Base-by-base conservation (phyloP, 1,140 invertebrate species). In the Leptoteleia sp. region DNA sequence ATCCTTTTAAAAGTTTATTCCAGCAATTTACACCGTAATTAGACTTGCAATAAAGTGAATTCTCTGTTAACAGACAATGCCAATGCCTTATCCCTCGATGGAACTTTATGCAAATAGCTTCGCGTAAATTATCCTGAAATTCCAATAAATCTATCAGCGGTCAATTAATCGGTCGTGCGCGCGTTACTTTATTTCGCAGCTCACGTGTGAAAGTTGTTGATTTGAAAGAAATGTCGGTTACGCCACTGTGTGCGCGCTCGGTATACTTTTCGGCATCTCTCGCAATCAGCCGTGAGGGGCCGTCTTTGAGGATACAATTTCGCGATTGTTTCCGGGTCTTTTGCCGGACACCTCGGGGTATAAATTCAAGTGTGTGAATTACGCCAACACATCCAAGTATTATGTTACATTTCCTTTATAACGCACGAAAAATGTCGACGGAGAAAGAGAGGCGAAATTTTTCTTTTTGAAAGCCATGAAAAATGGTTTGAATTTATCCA, bases 311-410 rank as follows among this genome's bases (percentile, higher is more conserved):
- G 75, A 72, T 78, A 61, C 42, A 45, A 67, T 78, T 78, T 78
- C 75, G 67, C 54, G 67, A 72, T 54, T 64, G 45, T 76, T 75
- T 72, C 71, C 71, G 77, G 71, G 62, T 76, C 67, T 67, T 55
- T 64, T 48, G 65, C 65, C 67, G 38, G 27, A 25, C 47, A 54
- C 61, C 59, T 43, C 31, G 25, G 13, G 59, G 31, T 61, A 54
- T 57, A 47, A 64, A 72, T 68, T 65, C 45, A 43, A 43, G 68
- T 67, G 76, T 40, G 68, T 79, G 68, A 67, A 71, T 78, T 72
- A 72, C 75, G 54, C 50, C 75, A 76, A 68, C 57, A 50, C 55
- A 48, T 64, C 38, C 73, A 40, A 45, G 54, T 61, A 67, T 76
- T 45, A 61, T 40, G 54, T 75, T 65, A 65, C 59, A 35, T 45